phyloP scores from a whole-genome alignment of 2,113 vertebrate species.

The Callithrix jacchus region DNA sequence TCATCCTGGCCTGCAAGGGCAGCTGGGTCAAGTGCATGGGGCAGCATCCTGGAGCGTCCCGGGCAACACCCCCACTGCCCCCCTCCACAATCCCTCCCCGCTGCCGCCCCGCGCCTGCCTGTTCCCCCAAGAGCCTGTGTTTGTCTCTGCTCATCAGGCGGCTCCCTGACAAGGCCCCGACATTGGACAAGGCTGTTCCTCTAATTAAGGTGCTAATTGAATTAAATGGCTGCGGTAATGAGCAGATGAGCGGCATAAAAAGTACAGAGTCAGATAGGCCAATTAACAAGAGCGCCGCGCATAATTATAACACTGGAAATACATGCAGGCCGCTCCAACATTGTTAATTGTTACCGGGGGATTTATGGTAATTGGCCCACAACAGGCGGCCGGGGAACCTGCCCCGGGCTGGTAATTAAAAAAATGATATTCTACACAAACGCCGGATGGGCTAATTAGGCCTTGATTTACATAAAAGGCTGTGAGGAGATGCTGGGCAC shows the following conservation, averaged over 20 bases:
- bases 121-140: conserved; percentile 78
- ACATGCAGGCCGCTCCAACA: conserved; percentile 90
- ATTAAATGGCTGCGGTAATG: conserved; percentile 99
- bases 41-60: not conserved
- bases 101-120: conserved; percentile 41
- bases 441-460: conserved; percentile 87
- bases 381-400: conserved; percentile 88
- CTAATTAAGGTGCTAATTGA: conserved; percentile 99
- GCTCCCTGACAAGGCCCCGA: conserved; percentile 91
- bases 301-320: conserved; percentile 99
- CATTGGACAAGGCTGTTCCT: conserved; percentile 93
- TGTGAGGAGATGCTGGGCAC: not conserved
- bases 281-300: conserved; percentile 98
- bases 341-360: conserved; percentile 97
- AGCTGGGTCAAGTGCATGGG: too few relatives aligned
- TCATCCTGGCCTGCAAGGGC: accelerated
- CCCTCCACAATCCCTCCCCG: conserved; percentile 9
- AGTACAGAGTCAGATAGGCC: conserved; percentile 98
- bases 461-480: conserved; percentile 87
- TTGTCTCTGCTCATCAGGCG: conserved; percentile 95
- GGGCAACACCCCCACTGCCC: not conserved
- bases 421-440: conserved; percentile 88
- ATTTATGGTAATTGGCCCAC: conserved; percentile 99
- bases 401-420: conserved; percentile 88
- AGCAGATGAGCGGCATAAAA: conserved; percentile 98